Conservation (phyloP, 2,888 invertebrate genomes). For the Macaria liturata region DNA sequence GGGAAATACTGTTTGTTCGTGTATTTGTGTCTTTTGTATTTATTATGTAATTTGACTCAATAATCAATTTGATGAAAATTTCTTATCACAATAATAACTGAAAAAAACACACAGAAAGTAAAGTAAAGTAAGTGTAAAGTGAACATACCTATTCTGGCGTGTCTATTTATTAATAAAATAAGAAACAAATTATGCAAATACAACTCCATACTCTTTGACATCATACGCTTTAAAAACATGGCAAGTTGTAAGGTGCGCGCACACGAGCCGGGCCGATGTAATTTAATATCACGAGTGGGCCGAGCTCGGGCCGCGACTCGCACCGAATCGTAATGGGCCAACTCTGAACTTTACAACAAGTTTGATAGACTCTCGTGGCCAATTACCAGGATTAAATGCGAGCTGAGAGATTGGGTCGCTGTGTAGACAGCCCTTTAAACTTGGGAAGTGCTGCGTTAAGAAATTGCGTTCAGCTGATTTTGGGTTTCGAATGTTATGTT, state of each 20-base stretch:
- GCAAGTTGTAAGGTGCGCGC: slow-evolving; percentile 53
- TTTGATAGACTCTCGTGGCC: slow-evolving; percentile 66
- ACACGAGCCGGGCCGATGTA: slow-evolving; percentile 56
- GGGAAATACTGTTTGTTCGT: no score
- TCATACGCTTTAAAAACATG: slow-evolving; percentile 52
- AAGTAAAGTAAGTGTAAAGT: no score
- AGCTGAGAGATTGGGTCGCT: slow-evolving; percentile 16
- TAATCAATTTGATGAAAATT: no score
- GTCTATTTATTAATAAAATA: no score
- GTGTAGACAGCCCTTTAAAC: slow-evolving; percentile 3
- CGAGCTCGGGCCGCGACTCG: slow-evolving; percentile 56
- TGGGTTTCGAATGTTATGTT: no score
- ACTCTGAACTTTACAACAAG: slow-evolving; percentile 63
- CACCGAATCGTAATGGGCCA: slow-evolving; percentile 63
- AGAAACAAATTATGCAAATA: no score
- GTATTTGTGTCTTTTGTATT: no score
- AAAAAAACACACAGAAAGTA: no score
- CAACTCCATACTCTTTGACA: slow-evolving; percentile 32
- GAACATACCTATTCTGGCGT: no score
- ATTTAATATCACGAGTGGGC: slow-evolving; percentile 75
- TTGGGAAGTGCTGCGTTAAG: not conserved
- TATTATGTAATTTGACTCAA: no score
- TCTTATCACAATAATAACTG: no score
- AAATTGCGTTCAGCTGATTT: no score
- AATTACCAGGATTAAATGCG: slow-evolving; percentile 63